These are phyloP conservation scores for Drosophila parvula DNA, from an alignment of 1,140 invertebrate species.

Conservation along the genomic window DNA sequence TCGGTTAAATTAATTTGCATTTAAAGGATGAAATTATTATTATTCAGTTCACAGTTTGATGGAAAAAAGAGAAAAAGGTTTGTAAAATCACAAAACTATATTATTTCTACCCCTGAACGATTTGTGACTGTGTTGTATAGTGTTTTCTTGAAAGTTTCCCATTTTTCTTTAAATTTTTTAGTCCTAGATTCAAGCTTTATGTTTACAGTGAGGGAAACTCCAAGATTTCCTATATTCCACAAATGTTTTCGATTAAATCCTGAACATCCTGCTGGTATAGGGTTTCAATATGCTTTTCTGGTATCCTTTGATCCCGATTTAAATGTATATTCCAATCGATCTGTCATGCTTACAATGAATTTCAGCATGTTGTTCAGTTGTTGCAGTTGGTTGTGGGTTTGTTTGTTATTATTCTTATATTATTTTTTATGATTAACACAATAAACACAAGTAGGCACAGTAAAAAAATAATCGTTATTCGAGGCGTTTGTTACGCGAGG, in stretches of 20 bases:
- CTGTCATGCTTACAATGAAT: constrained; percentile 71
- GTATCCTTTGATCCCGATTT: constrained; percentile 2
- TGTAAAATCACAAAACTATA: background rate
- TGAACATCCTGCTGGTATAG: too few relatives aligned
- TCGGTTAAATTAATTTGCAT: too few relatives aligned
- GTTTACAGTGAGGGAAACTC: background rate
- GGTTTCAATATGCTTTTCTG: too few relatives aligned
- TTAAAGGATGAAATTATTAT: too few relatives aligned
- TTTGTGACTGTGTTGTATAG: too few relatives aligned
- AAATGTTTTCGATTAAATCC: background rate
- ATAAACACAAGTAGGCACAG: constrained; percentile 21
- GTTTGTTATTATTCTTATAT: background rate
- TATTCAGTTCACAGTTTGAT: background rate
- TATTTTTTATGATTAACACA: background rate
- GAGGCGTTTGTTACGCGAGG: constrained; percentile 34
- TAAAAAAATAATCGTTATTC: constrained; percentile 35
- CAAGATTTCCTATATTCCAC: background rate
- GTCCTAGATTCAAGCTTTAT: background rate
- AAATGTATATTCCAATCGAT: background rate
- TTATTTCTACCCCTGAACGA: background rate
- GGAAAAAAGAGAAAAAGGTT: background rate
- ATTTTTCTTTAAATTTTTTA: background rate
- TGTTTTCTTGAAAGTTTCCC: background rate
- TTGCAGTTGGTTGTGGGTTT: background rate
- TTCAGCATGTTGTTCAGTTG: constrained; percentile 66